phyloP scores from a whole-genome alignment of 2,888 invertebrate species.

The Didymodactylos carnosus region DNA sequence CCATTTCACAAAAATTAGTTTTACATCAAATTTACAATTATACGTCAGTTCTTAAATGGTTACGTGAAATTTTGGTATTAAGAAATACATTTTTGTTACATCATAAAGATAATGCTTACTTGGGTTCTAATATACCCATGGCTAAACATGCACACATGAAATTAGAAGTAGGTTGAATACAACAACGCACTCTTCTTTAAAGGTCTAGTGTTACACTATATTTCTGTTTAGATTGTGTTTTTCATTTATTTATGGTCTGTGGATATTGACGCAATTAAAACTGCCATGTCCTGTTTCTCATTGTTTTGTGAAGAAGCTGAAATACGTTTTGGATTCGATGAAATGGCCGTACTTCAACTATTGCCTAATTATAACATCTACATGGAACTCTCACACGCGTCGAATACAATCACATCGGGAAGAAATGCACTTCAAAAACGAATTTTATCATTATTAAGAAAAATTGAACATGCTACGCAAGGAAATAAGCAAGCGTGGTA shows the following conservation, averaged over 20 bases:
- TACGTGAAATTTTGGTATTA: conserved; percentile 77
- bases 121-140: conserved; percentile 75
- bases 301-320: conserved; percentile 80
- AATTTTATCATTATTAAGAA: conserved; percentile 72
- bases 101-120: conserved; percentile 59
- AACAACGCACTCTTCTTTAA: too few relatives aligned
- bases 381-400: conserved; percentile 72
- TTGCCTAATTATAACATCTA: conserved; percentile 85
- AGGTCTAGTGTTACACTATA: too few relatives aligned
- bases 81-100: conserved; percentile 66
- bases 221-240: too few relatives aligned
- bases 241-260: conserved; percentile 97
- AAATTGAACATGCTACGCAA: conserved; percentile 77
- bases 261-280: conserved; percentile 82
- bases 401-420: conserved; percentile 61
- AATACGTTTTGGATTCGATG: conserved; percentile 73
- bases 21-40: conserved; percentile 91
- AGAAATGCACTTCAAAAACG: conserved; percentile 73
- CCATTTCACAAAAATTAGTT: conserved; percentile 85
- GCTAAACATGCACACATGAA: conserved; percentile 92
- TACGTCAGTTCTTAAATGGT: conserved; percentile 86
- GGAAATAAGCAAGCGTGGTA: conserved; percentile 69
- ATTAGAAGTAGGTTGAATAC: too few relatives aligned
- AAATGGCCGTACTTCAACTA: conserved; percentile 58
- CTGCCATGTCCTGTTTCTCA: conserved; percentile 85